Base-by-base conservation (phyloP, 2,113 vertebrate genomes). In the Lamprologus sp. region DNA sequence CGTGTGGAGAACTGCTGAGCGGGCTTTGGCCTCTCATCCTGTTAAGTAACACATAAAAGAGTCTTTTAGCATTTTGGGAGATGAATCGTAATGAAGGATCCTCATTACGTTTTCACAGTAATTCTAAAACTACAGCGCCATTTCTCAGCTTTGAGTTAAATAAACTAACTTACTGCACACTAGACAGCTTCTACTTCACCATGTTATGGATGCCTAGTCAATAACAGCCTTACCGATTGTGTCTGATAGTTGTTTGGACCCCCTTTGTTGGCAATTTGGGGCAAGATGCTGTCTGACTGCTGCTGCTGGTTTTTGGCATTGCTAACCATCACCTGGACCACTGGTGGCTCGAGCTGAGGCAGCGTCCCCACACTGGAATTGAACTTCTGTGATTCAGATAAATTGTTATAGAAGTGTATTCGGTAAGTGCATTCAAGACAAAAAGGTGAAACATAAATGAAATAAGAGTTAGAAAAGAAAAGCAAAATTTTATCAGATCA, bases 311-410 rank as follows among this genome's bases (percentile, higher is more conserved):
- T 92, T 87, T 97, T 97, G 90, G 96, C 90, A 90, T 96, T 80
- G 75, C 92, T 96, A 92, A 97, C 93, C 91, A 97, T 91, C 89
- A 95, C 95, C 87, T 97, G 96, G 92, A 96, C 97, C 82, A 94
- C 94, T 1, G 96, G 97, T 42, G 96, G 92, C 56, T 98, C 97
- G 83, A 97, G 95, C 82, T 96, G 97, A 79, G 97, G 97, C 90
- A 97, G 89, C 13, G 96, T 96, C 56, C 95, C 95, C 42, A 96
- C 89, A 68, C 90, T 92, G 49, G 92, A 89, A 37, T 90, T 95
- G 87, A 95, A 88, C 89, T 94, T 98, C 98, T 99, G 88, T 1
- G 94, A 92, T 83, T 63, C 63, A 89, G 35, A 82, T 3, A 12
- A 13, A 84, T 7, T 6, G 2, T 12, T 88, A 84, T 4, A 73